These are phyloP conservation scores for Drosophila willistoni DNA, from an alignment of 1,140 invertebrate genomes.

Conservation along the genomic window DNA sequence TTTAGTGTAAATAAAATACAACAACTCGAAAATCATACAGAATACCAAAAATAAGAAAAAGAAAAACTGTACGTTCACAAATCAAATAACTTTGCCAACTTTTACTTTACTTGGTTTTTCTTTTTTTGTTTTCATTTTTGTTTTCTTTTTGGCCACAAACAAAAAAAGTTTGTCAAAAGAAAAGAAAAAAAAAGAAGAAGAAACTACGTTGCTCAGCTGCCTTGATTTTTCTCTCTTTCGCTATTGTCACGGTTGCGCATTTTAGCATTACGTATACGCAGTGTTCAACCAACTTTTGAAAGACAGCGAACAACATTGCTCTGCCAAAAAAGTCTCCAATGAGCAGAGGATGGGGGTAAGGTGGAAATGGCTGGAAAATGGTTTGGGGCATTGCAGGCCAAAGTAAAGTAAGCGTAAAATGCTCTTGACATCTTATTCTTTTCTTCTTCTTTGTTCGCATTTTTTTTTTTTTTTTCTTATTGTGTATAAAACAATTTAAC, in stretches of 20 bases:
- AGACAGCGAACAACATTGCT: constrained; percentile 28
- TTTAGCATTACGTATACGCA: constrained; percentile 65
- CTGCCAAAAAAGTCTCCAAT: constrained; percentile 9
- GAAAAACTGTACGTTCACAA: constrained; percentile 41
- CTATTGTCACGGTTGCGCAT: constrained; percentile 45
- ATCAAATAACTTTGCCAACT: constrained; percentile 77
- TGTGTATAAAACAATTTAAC: constrained; percentile 9
- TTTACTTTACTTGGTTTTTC: constrained; percentile 14
- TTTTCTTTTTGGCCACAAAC: constrained; percentile 52
- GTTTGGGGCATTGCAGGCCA: constrained; percentile 15
- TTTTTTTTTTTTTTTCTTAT: not conserved
- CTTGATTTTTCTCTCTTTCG: constrained; percentile 10
- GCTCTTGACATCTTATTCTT: constrained; percentile 26
- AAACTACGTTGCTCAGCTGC: constrained; percentile 43
- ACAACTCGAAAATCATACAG: constrained; percentile 44
- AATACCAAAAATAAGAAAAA: constrained; percentile 35
- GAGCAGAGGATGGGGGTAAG: not conserved
- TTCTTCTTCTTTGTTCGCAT: not conserved
- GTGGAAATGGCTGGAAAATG: not conserved
- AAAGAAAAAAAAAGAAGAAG: constrained; percentile 38
- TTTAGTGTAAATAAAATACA: constrained; percentile 72
- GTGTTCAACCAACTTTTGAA: constrained; percentile 32
- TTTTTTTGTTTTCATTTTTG: constrained; percentile 18
- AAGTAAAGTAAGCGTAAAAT: constrained; percentile 55
- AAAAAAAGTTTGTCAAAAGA: constrained; percentile 49